These are phyloP conservation scores for honey bee (Apis mellifera) DNA, from an alignment of 1,140 invertebrate genomes.

Conservation along the genomic window DNA sequence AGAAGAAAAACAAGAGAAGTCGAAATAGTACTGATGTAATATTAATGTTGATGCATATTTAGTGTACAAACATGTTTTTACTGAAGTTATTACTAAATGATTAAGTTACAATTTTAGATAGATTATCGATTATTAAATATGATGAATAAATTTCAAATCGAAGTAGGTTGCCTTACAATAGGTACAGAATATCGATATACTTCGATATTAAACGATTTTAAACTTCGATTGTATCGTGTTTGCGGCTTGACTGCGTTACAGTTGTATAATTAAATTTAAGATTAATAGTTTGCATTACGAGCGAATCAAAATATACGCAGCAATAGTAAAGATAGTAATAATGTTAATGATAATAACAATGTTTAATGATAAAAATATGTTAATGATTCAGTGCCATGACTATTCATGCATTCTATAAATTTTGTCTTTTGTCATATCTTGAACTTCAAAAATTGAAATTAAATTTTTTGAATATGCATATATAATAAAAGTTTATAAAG, in stretches of 20 bases:
- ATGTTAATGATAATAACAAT: slow-evolving; percentile 29
- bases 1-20: too few species aligned
- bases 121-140: slow-evolving; percentile 24
- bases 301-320: slow-evolving; percentile 43
- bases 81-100: slow-evolving; percentile 33
- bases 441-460: background rate
- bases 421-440: slow-evolving; percentile 10
- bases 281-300: slow-evolving; percentile 19
- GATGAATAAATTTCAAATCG: slow-evolving; percentile 29
- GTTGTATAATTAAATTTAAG: slow-evolving; percentile 27
- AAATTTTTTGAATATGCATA: background rate
- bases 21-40: slow-evolving; percentile 5
- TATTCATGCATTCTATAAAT: background rate
- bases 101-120: slow-evolving; percentile 42
- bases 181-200: slow-evolving; percentile 38
- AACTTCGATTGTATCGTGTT: slow-evolving; percentile 33
- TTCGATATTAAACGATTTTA: slow-evolving; percentile 6
- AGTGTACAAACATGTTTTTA: slow-evolving; percentile 48
- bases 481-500: background rate
- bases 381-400: slow-evolving; percentile 29
- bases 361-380: slow-evolving; percentile 13
- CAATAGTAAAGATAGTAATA: slow-evolving; percentile 15
- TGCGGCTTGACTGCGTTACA: background rate
- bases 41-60: slow-evolving; percentile 47
- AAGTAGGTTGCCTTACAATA: slow-evolving; percentile 63